Evolutionary conservation across 2,113 vertebrate species (phyloP).

Genomic region (Urocynchramus pylzowi): DNA sequence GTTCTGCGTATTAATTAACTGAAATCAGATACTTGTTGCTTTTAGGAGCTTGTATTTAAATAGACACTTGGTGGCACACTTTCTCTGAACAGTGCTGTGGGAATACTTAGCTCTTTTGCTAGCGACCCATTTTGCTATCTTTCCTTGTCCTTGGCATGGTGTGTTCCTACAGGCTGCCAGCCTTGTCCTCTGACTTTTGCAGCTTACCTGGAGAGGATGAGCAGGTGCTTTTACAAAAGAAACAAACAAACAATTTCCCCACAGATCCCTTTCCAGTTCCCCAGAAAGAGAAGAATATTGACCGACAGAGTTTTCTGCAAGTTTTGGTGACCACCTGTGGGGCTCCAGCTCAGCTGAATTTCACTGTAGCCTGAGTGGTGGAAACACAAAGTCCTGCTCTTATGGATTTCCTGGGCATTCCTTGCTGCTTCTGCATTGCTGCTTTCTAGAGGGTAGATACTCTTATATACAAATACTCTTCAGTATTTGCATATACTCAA

Average conservation of each 20-base stretch:
- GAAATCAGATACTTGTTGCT: background rate
- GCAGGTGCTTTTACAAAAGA: background rate
- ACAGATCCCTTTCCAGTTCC: background rate
- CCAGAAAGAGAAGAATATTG: background rate
- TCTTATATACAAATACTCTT: too few relatives aligned
- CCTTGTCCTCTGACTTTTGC: background rate
- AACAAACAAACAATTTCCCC: background rate
- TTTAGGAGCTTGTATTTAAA: background rate
- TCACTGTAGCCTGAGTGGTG: background rate
- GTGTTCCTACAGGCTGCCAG: background rate
- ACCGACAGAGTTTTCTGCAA: background rate
- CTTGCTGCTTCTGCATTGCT: background rate
- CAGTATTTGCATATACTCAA: background rate
- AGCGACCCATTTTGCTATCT: background rate
- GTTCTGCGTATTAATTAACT: background rate
- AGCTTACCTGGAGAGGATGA: background rate
- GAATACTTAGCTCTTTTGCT: background rate
- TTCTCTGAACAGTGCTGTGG: background rate
- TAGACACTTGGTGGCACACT: constrained; percentile 55
- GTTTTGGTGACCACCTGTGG: background rate
- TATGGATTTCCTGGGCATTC: background rate
- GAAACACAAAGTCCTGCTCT: background rate
- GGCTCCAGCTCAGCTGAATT: background rate
- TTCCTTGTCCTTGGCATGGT: background rate
- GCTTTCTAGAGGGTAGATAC: background rate